Evolutionary conservation across 2,888 invertebrate species (phyloP).

Genomic region (Parasteatoda lunata): DNA sequence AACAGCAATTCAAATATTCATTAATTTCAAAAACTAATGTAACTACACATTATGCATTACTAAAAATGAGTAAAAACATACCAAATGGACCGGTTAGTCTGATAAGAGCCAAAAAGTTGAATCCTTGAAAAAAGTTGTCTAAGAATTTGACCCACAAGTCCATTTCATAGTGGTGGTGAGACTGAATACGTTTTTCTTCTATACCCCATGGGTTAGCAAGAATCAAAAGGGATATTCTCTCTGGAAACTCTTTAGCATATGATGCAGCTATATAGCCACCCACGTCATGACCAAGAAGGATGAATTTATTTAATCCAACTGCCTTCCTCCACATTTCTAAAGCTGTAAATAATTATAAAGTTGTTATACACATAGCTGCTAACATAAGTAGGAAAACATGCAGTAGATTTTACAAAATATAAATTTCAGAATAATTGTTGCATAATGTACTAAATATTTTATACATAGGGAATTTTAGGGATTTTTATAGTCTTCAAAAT

Average conservation of each 20-base stretch:
- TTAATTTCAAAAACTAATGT: neutral
- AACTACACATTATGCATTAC: neutral
- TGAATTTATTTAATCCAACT: constrained; percentile 87
- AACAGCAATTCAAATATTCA: no score
- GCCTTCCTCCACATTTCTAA: constrained; percentile 96
- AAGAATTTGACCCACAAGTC: constrained; percentile 90
- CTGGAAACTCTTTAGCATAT: constrained; percentile 88
- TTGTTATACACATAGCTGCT: neutral
- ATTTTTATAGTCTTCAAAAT: no score
- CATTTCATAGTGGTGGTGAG: constrained; percentile 79
- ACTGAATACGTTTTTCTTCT: constrained; percentile 71
- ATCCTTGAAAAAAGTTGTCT: constrained; percentile 84
- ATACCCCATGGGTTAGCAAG: constrained; percentile 92
- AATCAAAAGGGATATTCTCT: constrained; percentile 90
- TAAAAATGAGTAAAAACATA: constrained; percentile 72
- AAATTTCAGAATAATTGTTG: no score
- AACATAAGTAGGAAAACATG: neutral
- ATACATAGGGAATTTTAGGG: no score
- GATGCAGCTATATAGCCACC: constrained; percentile 94
- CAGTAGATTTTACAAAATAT: no score
- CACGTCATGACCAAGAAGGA: constrained; percentile 94
- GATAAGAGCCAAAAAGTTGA: constrained; percentile 93
- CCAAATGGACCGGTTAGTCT: constrained; percentile 87
- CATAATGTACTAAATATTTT: no score
- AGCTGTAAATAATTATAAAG: constrained; percentile 73